Evolutionary conservation across 1,140 invertebrate species (phyloP).

Genomic region (Chymomyza costata): DNA sequence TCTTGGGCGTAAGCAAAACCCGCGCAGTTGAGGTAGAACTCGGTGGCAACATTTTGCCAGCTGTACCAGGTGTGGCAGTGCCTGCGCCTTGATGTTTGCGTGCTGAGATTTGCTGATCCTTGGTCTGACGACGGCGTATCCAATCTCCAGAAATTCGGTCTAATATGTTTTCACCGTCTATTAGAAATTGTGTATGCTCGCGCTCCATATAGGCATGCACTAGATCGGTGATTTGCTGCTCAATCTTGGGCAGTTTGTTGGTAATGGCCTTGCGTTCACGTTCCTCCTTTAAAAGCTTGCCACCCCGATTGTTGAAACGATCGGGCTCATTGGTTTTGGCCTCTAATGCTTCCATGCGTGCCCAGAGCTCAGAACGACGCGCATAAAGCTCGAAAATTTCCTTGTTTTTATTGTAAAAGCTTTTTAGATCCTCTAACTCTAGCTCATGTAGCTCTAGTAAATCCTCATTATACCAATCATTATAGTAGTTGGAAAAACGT

Average conservation of each 20-base stretch:
- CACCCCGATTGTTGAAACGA: conserved; percentile 89
- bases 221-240: conserved; percentile 78
- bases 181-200: conserved; percentile 77
- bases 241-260: conserved; percentile 82
- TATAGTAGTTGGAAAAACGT: conserved; percentile 79
- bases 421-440: conserved; percentile 82
- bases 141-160: conserved; percentile 78
- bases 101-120: conserved; percentile 46
- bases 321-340: conserved; percentile 84
- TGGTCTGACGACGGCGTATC: conserved; percentile 76
- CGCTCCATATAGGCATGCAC: conserved; percentile 77
- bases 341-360: conserved; percentile 82
- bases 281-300: conserved; percentile 88
- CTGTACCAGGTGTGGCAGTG: conserved; percentile 20
- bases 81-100: too few relatives aligned
- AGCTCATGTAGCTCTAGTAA: conserved; percentile 84
- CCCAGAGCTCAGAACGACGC: conserved; percentile 80
- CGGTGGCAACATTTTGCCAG: conserved; percentile 36
- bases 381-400: conserved; percentile 81
- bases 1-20: conserved; percentile 58
- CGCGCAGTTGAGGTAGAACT: conserved; percentile 16
- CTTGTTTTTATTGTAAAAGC: conserved; percentile 82
- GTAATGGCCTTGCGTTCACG: conserved; percentile 85
- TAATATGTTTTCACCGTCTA: conserved; percentile 78
- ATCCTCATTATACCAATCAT: conserved; percentile 84